phyloP scores from a whole-genome alignment of 1,140 invertebrate species.

The Panagrolaimus sp. region DNA sequence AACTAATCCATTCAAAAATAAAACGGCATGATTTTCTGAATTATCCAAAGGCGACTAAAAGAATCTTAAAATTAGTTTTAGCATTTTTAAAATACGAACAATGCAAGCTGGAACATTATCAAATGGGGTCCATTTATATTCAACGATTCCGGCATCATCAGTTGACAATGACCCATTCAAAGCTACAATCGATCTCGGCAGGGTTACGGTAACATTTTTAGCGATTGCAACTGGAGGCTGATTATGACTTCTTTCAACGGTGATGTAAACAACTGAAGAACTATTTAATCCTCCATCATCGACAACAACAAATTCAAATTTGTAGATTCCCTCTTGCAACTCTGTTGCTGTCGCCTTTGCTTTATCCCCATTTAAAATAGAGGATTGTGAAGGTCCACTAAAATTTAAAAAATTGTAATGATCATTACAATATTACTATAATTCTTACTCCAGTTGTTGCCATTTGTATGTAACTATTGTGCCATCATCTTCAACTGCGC shows the following conservation, averaged over 20 bases:
- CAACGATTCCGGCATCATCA: constrained; percentile 1
- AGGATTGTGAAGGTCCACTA: background rate
- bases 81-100: background rate
- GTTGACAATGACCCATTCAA: constrained; percentile 11
- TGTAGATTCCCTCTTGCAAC: background rate
- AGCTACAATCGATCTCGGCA: background rate
- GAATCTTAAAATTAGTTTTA: too few relatives aligned
- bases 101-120: constrained; percentile 13
- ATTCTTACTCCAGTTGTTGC: background rate
- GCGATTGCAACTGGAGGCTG: background rate
- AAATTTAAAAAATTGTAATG: too few relatives aligned
- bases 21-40: background rate
- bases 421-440: too few relatives aligned
- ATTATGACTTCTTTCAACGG: background rate
- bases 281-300: constrained; percentile 9
- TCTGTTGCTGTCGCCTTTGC: constrained; percentile 3
- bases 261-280: background rate
- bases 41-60: background rate
- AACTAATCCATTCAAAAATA: background rate
- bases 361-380: background rate
- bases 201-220: constrained; percentile 1
- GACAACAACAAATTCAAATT: background rate
- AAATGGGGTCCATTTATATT: constrained; percentile 7
- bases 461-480: background rate
- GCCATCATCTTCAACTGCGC: background rate